phyloP scores from a whole-genome alignment of 1,140 invertebrate genomes.

The Drosophila bipectinata region DNA sequence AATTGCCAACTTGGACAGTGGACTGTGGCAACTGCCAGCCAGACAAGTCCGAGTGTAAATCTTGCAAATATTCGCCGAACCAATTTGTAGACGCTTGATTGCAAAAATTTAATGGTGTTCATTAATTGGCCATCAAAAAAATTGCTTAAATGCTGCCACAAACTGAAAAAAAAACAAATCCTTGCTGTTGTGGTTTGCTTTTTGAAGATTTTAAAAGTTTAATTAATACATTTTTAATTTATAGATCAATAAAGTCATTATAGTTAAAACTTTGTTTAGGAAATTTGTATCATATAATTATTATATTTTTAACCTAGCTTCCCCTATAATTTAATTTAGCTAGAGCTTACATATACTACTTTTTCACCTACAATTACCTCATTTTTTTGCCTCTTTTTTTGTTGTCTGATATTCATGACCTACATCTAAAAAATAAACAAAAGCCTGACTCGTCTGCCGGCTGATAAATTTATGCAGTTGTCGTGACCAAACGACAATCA shows the following conservation, averaged over 20 bases:
- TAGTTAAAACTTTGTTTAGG: too few species aligned
- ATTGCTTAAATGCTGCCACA: slow-evolving; percentile 49
- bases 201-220: background rate
- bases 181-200: background rate
- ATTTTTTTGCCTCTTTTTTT: background rate
- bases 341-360: too few species aligned
- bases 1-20: slow-evolving; percentile 54
- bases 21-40: slow-evolving; percentile 25
- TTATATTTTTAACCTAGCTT: background rate
- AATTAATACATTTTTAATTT: background rate
- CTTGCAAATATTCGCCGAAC: slow-evolving; percentile 70
- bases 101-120: slow-evolving; percentile 80
- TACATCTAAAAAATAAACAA: slow-evolving; percentile 17
- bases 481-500: slow-evolving; percentile 15
- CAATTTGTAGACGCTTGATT: slow-evolving; percentile 80
- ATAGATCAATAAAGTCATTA: too few species aligned
- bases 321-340: background rate
- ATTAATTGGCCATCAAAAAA: slow-evolving; percentile 75
- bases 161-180: slow-evolving; percentile 8
- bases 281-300: too few species aligned
- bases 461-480: slow-evolving; percentile 24
- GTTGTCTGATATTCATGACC: slow-evolving; percentile 14
- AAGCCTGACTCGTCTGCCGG: slow-evolving; percentile 37
- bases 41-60: slow-evolving; percentile 36
- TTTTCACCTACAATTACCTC: background rate